Evolutionary conservation across 64 coral and sea anemone genomes (phyloP).

Genomic region (Montipora foliosa): DNA sequence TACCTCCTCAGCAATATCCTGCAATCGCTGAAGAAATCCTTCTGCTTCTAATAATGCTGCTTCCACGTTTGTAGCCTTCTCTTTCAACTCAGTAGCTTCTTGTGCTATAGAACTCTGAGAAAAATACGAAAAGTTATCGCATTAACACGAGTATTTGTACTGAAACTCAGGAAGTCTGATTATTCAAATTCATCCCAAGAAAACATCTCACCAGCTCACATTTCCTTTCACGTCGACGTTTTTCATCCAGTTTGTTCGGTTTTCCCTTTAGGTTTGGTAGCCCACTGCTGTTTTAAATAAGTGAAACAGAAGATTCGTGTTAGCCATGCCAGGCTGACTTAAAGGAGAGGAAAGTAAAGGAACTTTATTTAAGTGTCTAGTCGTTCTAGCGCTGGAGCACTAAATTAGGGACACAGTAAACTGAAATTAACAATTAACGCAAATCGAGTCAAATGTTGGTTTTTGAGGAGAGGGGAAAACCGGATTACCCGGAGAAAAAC

Average conservation of each 20-base stretch:
- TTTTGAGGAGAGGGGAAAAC: too few relatives aligned
- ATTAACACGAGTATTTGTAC: too few relatives aligned
- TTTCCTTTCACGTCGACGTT: slow-evolving; percentile 36
- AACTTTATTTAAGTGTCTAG: too few relatives aligned
- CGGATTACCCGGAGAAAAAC: too few relatives aligned
- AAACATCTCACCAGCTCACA: slow-evolving; percentile 49
- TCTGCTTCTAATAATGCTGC: slow-evolving; percentile 69
- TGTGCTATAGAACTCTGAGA: slow-evolving; percentile 47
- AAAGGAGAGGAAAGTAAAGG: too few relatives aligned
- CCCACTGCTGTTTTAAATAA: slow-evolving; percentile 33
- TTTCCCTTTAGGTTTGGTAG: slow-evolving; percentile 64
- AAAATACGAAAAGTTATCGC: not conserved
- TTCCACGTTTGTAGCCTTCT: slow-evolving; percentile 50
- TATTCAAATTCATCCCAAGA: too few relatives aligned
- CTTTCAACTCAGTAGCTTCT: slow-evolving; percentile 77
- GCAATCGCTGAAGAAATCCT: slow-evolving; percentile 77
- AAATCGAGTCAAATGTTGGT: too few relatives aligned
- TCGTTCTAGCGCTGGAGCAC: too few relatives aligned
- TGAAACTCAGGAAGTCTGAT: too few relatives aligned
- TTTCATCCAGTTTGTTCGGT: slow-evolving; percentile 62
- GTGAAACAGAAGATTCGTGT: not conserved
- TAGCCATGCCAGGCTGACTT: not conserved
- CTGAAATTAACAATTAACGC: too few relatives aligned
- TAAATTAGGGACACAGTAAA: too few relatives aligned
- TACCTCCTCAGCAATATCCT: slow-evolving; percentile 92